phyloP scores from a whole-genome alignment of 2,113 vertebrate genomes.

The Spea bombifrons region DNA sequence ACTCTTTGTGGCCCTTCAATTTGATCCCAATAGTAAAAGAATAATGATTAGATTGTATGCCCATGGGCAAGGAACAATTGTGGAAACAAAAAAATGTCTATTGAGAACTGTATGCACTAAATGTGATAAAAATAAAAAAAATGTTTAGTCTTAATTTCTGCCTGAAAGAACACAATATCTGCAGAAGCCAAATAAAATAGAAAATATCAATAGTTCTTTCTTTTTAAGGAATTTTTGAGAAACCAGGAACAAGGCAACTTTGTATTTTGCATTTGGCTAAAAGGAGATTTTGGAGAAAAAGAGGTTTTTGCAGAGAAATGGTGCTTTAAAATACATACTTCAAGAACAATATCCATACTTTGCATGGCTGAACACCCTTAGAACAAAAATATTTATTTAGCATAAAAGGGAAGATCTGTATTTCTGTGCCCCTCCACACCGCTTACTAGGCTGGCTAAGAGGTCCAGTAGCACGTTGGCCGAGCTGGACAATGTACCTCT shows the following conservation, averaged over 20 bases:
- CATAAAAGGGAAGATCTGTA: neutral
- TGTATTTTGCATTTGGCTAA: slow-evolving; percentile 20
- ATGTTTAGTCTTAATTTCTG: neutral
- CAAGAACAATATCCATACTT: slow-evolving; percentile 5
- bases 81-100: no score
- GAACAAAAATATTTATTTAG: neutral
- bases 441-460: no score
- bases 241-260: slow-evolving; percentile 17
- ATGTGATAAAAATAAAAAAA: neutral
- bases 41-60: no score
- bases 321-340: neutral
- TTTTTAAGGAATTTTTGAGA: slow-evolving; percentile 21
- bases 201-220: slow-evolving; percentile 41
- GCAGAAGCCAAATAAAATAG: slow-evolving; percentile 34
- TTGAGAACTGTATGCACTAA: neutral
- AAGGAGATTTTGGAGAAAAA: slow-evolving; percentile 15
- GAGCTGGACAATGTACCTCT: no score
- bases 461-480: no score
- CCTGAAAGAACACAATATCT: slow-evolving; percentile 21
- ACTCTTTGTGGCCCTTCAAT: no score
- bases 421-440: no score
- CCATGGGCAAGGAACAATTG: no score
- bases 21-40: no score
- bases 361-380: no score
- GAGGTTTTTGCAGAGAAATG: neutral